These are phyloP conservation scores for Gonatopus flavifemur DNA, from an alignment of 1,140 invertebrate genomes.

Conservation along the genomic window DNA sequence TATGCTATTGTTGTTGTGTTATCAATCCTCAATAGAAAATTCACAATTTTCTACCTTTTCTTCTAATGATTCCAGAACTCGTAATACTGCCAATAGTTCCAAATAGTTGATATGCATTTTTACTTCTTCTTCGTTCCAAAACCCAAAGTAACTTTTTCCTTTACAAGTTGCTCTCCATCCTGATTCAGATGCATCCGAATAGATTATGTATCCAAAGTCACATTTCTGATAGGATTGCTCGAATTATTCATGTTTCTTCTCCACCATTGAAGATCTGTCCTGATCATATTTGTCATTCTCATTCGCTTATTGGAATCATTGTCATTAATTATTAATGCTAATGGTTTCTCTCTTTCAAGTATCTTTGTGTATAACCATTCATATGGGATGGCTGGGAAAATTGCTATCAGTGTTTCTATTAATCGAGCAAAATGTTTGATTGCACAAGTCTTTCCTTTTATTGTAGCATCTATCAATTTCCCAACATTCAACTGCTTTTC, in stretches of 20 bases:
- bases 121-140: not conserved
- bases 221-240: constrained; percentile 14
- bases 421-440: constrained; percentile 24
- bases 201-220: constrained; percentile 1
- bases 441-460: not conserved
- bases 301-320: not conserved
- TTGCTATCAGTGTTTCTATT: constrained; percentile 8
- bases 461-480: not conserved
- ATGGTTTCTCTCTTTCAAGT: constrained; percentile 17
- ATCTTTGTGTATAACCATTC: constrained; percentile 18
- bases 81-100: constrained; percentile 11
- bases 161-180: constrained; percentile 11
- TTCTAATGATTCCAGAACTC: constrained; percentile 8
- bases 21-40: constrained; percentile 21
- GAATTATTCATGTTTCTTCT: constrained; percentile 6
- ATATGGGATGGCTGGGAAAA: constrained; percentile 18
- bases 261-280: constrained; percentile 27
- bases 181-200: constrained; percentile 3
- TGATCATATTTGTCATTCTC: not conserved
- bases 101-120: constrained; percentile 12
- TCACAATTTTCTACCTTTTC: constrained; percentile 24
- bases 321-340: not conserved
- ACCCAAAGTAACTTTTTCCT: not conserved
- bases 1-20: constrained; percentile 11
- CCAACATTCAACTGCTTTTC: not conserved